phyloP scores from a whole-genome alignment of 1,140 invertebrate genomes.

The Drosophila burlai region DNA sequence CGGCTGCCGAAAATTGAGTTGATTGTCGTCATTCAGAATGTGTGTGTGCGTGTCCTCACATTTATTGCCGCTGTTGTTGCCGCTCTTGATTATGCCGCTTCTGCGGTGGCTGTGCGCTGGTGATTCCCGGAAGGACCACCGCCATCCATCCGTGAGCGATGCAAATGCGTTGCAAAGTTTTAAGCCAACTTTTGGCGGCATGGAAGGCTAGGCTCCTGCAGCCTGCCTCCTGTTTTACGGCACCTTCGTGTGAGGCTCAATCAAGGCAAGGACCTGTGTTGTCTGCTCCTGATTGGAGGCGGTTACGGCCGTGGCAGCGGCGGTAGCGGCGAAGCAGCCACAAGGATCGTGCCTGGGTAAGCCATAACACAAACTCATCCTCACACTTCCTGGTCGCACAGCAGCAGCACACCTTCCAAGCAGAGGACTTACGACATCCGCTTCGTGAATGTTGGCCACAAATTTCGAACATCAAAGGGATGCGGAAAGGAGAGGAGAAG shows the following conservation, averaged over 20 bases:
- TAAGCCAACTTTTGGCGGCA: constrained; percentile 13
- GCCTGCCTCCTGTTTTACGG: constrained; percentile 21
- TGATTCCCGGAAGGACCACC: constrained; percentile 32
- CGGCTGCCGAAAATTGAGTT: constrained; percentile 66
- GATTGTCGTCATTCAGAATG: constrained; percentile 74
- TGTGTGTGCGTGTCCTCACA: constrained; percentile 35
- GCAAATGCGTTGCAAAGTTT: constrained; percentile 26
- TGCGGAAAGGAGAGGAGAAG: constrained; percentile 1
- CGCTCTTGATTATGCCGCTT: constrained; percentile 31
- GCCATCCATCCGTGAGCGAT: background rate
- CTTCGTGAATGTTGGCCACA: constrained; percentile 38
- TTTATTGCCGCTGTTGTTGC: constrained; percentile 37
- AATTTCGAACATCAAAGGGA: constrained; percentile 56
- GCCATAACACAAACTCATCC: constrained; percentile 56
- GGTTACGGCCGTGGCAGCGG: background rate
- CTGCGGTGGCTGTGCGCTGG: constrained; percentile 38
- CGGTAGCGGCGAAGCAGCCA: constrained; percentile 21
- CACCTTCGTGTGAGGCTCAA: constrained; percentile 40
- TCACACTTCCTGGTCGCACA: constrained; percentile 1
- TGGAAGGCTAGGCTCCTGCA: background rate
- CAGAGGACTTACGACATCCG: constrained; percentile 36
- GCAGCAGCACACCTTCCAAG: constrained; percentile 4
- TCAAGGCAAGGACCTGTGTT: constrained; percentile 35
- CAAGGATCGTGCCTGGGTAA: constrained; percentile 67
- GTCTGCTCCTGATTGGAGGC: constrained; percentile 33